Evolutionary conservation across 1,140 invertebrate genomes (phyloP).

Genomic region (Forficula auricularia): DNA sequence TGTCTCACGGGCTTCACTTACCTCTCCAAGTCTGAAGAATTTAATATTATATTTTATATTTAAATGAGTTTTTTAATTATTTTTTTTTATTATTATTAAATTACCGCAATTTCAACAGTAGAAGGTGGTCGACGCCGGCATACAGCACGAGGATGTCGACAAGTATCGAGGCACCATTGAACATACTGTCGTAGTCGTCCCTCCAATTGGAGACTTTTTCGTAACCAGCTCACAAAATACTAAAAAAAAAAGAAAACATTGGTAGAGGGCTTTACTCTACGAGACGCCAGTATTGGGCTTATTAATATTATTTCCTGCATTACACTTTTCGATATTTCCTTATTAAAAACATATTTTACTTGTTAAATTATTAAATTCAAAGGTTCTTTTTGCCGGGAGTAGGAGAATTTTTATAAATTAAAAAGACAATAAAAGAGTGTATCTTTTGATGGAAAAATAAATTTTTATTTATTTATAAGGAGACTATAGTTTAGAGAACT

Average conservation of each 20-base stretch:
- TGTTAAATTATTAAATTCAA: background rate
- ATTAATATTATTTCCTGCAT: background rate
- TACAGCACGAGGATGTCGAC: slow-evolving; percentile 66
- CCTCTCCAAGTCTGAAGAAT: too few relatives aligned
- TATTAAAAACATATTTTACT: background rate
- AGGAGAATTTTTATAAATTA: too few relatives aligned
- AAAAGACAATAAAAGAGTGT: too few relatives aligned
- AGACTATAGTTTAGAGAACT: too few relatives aligned
- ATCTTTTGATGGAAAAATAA: too few relatives aligned
- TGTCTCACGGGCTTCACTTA: too few relatives aligned
- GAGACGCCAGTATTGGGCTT: too few relatives aligned
- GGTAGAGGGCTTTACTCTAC: too few relatives aligned
- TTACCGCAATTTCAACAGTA: slow-evolving; percentile 78
- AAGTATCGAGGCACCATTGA: slow-evolving; percentile 86
- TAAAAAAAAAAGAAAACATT: slow-evolving; percentile 21
- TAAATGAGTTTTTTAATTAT: too few relatives aligned
- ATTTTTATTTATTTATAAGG: too few relatives aligned
- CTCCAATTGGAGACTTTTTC: slow-evolving; percentile 49
- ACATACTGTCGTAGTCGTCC: slow-evolving; percentile 67
- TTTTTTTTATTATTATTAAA: slow-evolving; percentile 21
- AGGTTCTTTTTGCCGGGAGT: too few relatives aligned
- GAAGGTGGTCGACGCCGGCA: slow-evolving; percentile 72
- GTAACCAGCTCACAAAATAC: slow-evolving; percentile 62
- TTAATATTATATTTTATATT: too few relatives aligned
- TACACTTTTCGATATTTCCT: background rate